phyloP scores from a whole-genome alignment of 2,888 invertebrate genomes.

The Ophioninae sp. region DNA sequence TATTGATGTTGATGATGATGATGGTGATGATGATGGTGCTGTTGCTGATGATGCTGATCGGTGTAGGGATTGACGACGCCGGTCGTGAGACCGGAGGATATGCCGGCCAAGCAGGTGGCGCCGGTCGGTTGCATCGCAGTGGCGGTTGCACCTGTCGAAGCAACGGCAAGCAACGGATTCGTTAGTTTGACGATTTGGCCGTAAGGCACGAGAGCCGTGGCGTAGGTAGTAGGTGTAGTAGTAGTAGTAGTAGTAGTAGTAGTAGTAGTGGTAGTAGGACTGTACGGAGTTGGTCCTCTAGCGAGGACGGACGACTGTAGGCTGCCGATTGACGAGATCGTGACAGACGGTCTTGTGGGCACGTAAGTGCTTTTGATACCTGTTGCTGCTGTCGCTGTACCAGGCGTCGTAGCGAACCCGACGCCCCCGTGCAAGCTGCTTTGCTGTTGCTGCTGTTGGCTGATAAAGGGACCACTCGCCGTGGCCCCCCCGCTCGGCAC shows the following conservation, averaged over 20 bases:
- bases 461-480: slow-evolving; percentile 64
- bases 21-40: slow-evolving; percentile 69
- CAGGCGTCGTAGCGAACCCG: slow-evolving; percentile 79
- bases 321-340: slow-evolving; percentile 69
- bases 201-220: slow-evolving; percentile 73
- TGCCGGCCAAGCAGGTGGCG: slow-evolving; percentile 74
- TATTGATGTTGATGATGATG: slow-evolving; percentile 70
- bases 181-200: slow-evolving; percentile 72
- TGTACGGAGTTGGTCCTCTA: slow-evolving; percentile 73
- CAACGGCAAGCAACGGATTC: slow-evolving; percentile 74
- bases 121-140: slow-evolving; percentile 63
- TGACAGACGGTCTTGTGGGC: slow-evolving; percentile 33
- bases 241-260: slow-evolving; percentile 40
- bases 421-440: slow-evolving; percentile 77
- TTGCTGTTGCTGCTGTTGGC: slow-evolving; percentile 77
- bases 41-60: slow-evolving; percentile 78
- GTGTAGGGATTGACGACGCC: slow-evolving; percentile 78
- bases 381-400: slow-evolving; percentile 80
- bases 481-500: slow-evolving; percentile 70
- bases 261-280: slow-evolving; percentile 42
- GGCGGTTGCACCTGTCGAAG: slow-evolving; percentile 74
- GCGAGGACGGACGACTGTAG: slow-evolving; percentile 72
- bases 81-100: slow-evolving; percentile 75
- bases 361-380: slow-evolving; percentile 68
- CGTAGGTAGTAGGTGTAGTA: slow-evolving; percentile 35